These are phyloP conservation scores for Nymphalis urticae DNA, from an alignment of 2,888 invertebrate species.

Conservation along the genomic window DNA sequence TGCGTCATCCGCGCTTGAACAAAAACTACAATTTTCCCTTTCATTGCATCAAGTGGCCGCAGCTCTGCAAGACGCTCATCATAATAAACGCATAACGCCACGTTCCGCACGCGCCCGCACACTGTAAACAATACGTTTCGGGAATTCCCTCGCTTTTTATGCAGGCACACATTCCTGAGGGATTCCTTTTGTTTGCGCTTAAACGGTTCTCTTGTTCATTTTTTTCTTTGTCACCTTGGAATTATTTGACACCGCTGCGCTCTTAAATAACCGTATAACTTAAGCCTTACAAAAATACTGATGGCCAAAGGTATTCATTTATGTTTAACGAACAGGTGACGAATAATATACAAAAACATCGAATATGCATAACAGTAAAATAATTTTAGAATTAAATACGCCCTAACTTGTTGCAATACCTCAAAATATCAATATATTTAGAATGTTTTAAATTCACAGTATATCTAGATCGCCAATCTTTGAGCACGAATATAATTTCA, in stretches of 20 bases:
- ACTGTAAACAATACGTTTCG: conserved; percentile 79
- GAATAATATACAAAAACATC: background rate
- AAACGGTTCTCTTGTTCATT: conserved; percentile 61
- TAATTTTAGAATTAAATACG: background rate
- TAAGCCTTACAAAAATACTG: conserved; percentile 6
- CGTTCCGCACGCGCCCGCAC: conserved; percentile 57
- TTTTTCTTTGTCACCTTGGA: conserved; percentile 64
- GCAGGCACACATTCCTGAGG: conserved; percentile 76
- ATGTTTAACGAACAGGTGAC: background rate
- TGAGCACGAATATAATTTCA: background rate
- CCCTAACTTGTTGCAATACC: background rate
- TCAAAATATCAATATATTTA: background rate
- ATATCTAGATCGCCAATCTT: background rate
- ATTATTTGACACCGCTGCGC: conserved; percentile 54
- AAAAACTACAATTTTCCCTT: conserved; percentile 79
- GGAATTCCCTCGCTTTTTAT: conserved; percentile 78
- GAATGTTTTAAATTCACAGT: background rate
- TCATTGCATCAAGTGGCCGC: conserved; percentile 66
- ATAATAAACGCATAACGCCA: conserved; percentile 68
- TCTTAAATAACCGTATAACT: conserved; percentile 54
- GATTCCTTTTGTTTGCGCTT: conserved; percentile 80
- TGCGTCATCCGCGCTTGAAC: conserved; percentile 67
- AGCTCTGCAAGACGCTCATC: conserved; percentile 51
- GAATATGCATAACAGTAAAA: background rate
- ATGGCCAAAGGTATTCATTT: background rate